Base-by-base conservation (phyloP, 37 sponge, comb jelly and placozoan genomes). In the Cladorhizidae sp. region DNA sequence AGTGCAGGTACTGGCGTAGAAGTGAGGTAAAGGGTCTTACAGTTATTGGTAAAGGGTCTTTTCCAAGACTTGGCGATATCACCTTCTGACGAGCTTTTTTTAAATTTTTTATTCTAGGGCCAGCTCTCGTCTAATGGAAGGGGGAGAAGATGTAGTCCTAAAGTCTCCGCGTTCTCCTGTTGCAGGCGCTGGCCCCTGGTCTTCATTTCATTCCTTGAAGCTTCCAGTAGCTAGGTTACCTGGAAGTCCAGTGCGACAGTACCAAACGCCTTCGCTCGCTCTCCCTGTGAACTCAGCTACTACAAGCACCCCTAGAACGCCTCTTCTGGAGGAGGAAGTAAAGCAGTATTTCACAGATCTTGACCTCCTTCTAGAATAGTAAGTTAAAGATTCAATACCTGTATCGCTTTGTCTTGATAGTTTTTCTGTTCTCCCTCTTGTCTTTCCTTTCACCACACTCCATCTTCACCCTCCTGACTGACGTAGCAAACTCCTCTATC, bases 361-460 rank as follows among this genome's bases (percentile, higher is more conserved):
- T 11, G 79, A 85, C 41, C 50, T 85, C n/a, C 79, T 85, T 15
- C 12, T 85, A 0, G 86, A 85, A 72, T 78, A 78, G 86, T 85
- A 29, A 74, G 51, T 3, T n/a, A n/a, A n/a, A n/a, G n/a, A n/a
- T n/a, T n/a, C n/a, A n/a, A n/a, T n/a, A n/a, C n/a, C n/a, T n/a
- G n/a, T n/a, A n/a, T n/a, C n/a, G n/a, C n/a, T n/a, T n/a, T n/a
- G n/a, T n/a, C n/a, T n/a, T n/a, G n/a, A n/a, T n/a, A n/a, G n/a
- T n/a, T n/a, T n/a, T n/a, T n/a, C n/a, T n/a, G n/a, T n/a, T n/a
- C n/a, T n/a, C n/a, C n/a, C n/a, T n/a, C n/a, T n/a, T n/a, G n/a
- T n/a, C n/a, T n/a, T n/a, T n/a, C n/a, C n/a, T n/a, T n/a, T n/a
- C n/a, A n/a, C 61, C 28, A 59, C n/a, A 17, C 6, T 37, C 69